phyloP scores from a whole-genome alignment of 2,888 invertebrate species.

The Fragum whitleyi region DNA sequence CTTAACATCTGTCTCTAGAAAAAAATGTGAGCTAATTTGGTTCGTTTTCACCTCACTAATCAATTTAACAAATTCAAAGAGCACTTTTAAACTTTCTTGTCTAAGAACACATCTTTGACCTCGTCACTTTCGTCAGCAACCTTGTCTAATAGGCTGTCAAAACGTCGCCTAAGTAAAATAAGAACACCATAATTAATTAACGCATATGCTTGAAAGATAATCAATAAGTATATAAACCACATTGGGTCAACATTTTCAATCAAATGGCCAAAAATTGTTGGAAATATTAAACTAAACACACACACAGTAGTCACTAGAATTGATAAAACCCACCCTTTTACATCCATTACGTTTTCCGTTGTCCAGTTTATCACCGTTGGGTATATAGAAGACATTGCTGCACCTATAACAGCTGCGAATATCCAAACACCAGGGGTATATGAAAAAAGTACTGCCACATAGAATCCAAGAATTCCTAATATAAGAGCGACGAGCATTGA shows the following conservation, averaged over 20 bases:
- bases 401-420: background rate
- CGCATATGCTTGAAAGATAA: background rate
- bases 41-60: too few species aligned
- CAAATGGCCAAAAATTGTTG: background rate
- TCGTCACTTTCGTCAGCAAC: background rate
- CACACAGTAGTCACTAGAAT: background rate
- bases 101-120: background rate
- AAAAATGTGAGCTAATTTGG: too few species aligned
- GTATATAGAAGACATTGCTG: background rate
- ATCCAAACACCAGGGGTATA: background rate
- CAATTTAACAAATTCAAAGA: too few species aligned
- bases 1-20: too few species aligned
- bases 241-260: background rate
- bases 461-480: background rate
- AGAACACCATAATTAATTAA: background rate
- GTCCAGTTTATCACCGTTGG: slow-evolving; percentile 6
- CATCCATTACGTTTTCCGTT: background rate
- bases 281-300: background rate
- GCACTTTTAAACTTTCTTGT: too few species aligned
- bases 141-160: background rate
- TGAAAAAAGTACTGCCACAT: background rate
- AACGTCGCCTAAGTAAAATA: background rate
- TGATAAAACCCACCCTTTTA: slow-evolving; percentile 1
- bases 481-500: background rate
- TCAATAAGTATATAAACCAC: slow-evolving; percentile 4